Base-by-base conservation (phyloP, 2,888 invertebrate species). In the Pollenia griseotomentosa region DNA sequence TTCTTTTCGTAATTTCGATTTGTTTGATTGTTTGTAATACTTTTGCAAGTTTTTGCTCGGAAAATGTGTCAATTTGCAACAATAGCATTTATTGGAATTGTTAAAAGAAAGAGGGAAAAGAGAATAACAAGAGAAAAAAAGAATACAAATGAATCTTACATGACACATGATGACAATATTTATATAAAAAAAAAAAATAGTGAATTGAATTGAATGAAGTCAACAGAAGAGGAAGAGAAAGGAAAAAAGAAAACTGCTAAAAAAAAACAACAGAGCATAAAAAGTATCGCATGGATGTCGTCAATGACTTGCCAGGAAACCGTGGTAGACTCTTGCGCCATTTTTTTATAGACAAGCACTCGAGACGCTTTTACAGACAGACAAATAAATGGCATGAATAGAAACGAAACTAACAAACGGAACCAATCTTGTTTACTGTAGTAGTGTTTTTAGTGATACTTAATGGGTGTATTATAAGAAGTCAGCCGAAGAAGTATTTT, bases 21-120 rank as follows among this genome's bases (percentile, higher is more conserved):
- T 42, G 51, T 59, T 53, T 83, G 53, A 83, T 75, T 68, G 59
- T 75, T 51, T 79, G 78, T 66, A 48, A 61, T 79, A 73, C 44
- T 48, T 78, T 66, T 73, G 55, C 71, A 71, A 78, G 78, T 74
- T 61, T 73, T 84, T 79, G 71, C 55, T 70, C 23, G 61, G 42
- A 77, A 87, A 81, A 84, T 87, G 83, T 87, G 81, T 84, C 87
- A 81, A 78, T 87, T 87, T 74, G 73, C 33, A 75, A 71, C 74
- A 79, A 66, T 68, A 71, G 71, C 57, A 61, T 68, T 61, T 84
- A 84, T 87, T 77, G 83, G 51, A 74, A 86, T 66, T 71, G 80
- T 57, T 19, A 33, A 4, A 33, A 4, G 53, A 2, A 42, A 16
- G 12, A 9, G 23, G n/a, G 23, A 51, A 16, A 33, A 33, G 33